phyloP scores from a whole-genome alignment of 2,888 invertebrate genomes.

The Lepidochrysops patricia region DNA sequence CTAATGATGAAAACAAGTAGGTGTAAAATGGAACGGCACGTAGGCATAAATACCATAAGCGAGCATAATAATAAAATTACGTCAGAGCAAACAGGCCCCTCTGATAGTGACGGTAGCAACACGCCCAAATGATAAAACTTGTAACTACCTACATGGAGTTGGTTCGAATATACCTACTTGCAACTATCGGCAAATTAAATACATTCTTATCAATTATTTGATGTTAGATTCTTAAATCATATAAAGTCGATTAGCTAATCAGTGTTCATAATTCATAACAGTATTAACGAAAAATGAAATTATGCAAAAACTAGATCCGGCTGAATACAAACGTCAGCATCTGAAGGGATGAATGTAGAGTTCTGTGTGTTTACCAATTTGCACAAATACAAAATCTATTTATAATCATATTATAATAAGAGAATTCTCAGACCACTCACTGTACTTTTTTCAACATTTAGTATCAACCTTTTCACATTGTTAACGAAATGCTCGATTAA shows the following conservation, averaged over 20 bases:
- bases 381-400: too few relatives aligned
- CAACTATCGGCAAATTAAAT: not conserved
- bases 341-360: too few relatives aligned
- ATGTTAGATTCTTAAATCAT: not conserved
- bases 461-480: not conserved
- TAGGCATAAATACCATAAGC: not conserved
- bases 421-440: not conserved
- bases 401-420: not conserved
- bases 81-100: constrained; percentile 2
- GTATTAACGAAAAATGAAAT: not conserved
- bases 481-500: too few relatives aligned
- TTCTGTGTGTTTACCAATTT: too few relatives aligned
- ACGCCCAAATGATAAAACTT: constrained; percentile 11
- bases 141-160: not conserved
- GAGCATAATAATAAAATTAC: not conserved
- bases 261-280: not conserved
- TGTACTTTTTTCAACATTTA: not conserved
- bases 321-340: too few relatives aligned
- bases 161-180: constrained; percentile 4
- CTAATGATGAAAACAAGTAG: not conserved
- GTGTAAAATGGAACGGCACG: not conserved
- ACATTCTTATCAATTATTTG: not conserved
- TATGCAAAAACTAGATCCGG: too few relatives aligned
- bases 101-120: constrained; percentile 14
- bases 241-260: not conserved